These are phyloP conservation scores for Dasysyrphus tricinctus DNA, from an alignment of 2,888 invertebrate species.

Conservation along the genomic window DNA sequence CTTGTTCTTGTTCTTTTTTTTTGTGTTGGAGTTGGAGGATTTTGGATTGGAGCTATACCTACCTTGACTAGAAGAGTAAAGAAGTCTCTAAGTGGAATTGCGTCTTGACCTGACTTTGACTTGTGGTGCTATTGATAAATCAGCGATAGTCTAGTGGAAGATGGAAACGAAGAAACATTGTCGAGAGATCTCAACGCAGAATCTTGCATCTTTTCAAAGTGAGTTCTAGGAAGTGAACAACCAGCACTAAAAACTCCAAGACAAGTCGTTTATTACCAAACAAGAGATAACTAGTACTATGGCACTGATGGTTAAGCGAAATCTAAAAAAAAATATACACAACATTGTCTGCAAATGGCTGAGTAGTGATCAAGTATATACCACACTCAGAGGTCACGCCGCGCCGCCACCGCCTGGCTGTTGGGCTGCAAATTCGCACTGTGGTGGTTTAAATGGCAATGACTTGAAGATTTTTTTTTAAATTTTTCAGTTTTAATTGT, in stretches of 20 bases:
- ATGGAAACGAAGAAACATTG: slow-evolving; percentile 6
- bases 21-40: background rate
- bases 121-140: slow-evolving; percentile 69
- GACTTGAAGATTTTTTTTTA: slow-evolving; percentile 4
- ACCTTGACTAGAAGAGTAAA: background rate
- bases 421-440: background rate
- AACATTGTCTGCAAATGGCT: slow-evolving; percentile 35
- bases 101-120: slow-evolving; percentile 70
- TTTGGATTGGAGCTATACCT: slow-evolving; percentile 11
- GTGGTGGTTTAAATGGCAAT: slow-evolving; percentile 5
- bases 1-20: background rate
- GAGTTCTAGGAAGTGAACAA: slow-evolving; percentile 52
- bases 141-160: slow-evolving; percentile 36
- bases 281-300: slow-evolving; percentile 27
- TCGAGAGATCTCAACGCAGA: slow-evolving; percentile 41
- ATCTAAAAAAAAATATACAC: background rate
- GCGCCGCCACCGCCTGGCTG: too few relatives aligned
- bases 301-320: slow-evolving; percentile 19
- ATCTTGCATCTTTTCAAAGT: slow-evolving; percentile 45
- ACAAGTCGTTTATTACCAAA: slow-evolving; percentile 57
- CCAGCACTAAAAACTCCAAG: slow-evolving; percentile 4
- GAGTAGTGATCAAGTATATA: slow-evolving; percentile 29
- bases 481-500: slow-evolving; percentile 7
- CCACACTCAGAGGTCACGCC: slow-evolving; percentile 7
- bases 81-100: slow-evolving; percentile 49